phyloP scores from a whole-genome alignment of 2,113 vertebrate genomes.

The Galbula dea region DNA sequence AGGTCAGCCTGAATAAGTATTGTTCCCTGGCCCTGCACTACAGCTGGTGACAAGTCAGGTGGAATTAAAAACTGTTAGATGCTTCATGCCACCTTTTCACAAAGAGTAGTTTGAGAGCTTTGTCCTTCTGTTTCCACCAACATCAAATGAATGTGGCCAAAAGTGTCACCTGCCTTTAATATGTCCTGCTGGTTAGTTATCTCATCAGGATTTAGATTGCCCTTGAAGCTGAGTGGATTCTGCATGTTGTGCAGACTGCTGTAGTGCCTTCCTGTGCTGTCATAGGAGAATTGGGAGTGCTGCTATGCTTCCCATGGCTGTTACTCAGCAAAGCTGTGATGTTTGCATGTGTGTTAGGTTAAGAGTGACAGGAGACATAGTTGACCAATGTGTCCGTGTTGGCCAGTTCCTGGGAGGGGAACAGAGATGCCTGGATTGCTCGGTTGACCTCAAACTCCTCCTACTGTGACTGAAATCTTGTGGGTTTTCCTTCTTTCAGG shows the following conservation, averaged over 20 bases:
- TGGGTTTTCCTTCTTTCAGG: conserved; percentile 66
- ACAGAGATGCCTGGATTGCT: not conserved
- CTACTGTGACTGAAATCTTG: not conserved
- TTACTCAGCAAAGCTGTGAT: not conserved
- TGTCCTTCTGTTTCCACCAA: not conserved
- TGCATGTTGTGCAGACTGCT: not conserved
- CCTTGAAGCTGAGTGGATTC: not conserved
- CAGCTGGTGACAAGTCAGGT: not conserved
- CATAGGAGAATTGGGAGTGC: not conserved
- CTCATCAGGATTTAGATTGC: not conserved
- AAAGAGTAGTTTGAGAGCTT: not conserved
- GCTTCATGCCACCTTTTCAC: not conserved
- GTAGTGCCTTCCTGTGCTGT: not conserved
- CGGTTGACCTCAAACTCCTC: not conserved
- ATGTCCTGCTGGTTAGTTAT: not conserved
- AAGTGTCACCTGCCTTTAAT: not conserved
- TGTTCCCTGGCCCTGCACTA: not conserved
- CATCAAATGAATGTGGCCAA: not conserved
- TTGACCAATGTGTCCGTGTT: not conserved
- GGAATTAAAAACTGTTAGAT: not conserved
- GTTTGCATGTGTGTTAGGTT: not conserved
- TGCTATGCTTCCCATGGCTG: not conserved
- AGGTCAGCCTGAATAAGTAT: not conserved
- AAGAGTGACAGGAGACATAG: not conserved
- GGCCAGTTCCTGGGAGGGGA: not conserved